Evolutionary conservation across 1,140 invertebrate genomes (phyloP).

Genomic region (Philotrypesis tridentata): DNA sequence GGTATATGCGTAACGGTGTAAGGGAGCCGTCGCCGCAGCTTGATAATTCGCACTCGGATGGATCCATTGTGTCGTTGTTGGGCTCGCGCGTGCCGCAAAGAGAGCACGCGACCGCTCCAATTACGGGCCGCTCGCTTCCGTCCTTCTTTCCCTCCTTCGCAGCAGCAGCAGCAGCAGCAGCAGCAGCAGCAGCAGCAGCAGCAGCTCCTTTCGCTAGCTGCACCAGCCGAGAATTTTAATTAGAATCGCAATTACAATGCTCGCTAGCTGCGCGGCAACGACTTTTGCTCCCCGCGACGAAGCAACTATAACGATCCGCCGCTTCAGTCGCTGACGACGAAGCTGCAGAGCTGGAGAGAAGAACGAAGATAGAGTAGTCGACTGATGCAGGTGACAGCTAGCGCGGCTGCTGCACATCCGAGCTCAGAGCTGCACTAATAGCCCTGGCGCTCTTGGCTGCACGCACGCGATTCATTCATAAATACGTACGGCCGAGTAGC

Average conservation of each 20-base stretch:
- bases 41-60: constrained; percentile 72
- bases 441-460: constrained; percentile 43
- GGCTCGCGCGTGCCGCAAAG: constrained; percentile 41
- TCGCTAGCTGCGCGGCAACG: constrained; percentile 48
- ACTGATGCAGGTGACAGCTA: too few species aligned
- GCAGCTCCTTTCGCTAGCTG: too few species aligned
- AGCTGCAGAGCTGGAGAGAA: neutral
- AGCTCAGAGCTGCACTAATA: constrained; percentile 49
- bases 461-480: constrained; percentile 66
- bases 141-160: neutral
- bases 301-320: too few species aligned
- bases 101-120: constrained; percentile 70
- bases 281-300: constrained; percentile 57
- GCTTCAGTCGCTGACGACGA: too few species aligned
- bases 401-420: too few species aligned
- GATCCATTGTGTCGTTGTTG: constrained; percentile 66
- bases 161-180: constrained; percentile 34
- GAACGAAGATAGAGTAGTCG: too few species aligned
- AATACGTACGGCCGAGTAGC: constrained; percentile 44
- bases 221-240: constrained; percentile 69
- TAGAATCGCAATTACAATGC: constrained; percentile 69
- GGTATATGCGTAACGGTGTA: too few species aligned
- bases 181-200: constrained; percentile 4
- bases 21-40: constrained; percentile 55
- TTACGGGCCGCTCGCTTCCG: constrained; percentile 60